Evolutionary conservation across 30 jellyfish, hydroid and myxozoan species (phyloP), one percentile per base, ranked within the genome.

Genomic region (Hydractinia symbiolongicarpus): DNA sequence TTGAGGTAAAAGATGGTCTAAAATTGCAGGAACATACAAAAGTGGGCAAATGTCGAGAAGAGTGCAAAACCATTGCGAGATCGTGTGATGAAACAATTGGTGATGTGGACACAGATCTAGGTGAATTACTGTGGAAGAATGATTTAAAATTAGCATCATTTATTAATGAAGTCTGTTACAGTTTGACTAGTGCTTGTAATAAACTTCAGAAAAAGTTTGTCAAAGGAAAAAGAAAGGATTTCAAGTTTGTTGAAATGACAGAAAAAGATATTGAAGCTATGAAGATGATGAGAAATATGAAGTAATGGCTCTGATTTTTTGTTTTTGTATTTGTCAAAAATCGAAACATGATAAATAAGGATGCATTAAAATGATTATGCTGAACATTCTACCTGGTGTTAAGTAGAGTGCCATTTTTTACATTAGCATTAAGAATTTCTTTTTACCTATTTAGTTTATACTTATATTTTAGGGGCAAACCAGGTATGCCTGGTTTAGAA

Each of bases 401-500:
- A 30, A 30, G 1, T 1, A 30, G 2, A 30, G 44, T 30, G 44
- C 44, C 44, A 30, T 30, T 30, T 30, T 30, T 30, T 30, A 30
- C 44, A 30, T 0, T 30, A 30, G 44, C 44, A 30, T 30, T 30
- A 30, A 30, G 2, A 30, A 30, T 30, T 30, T 30, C 44, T 30
- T 30, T 30, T 30, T 30, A 58, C 15, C 19, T 11, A 58, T 58
- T 58, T 58, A 0, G 69, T 30, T 30, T 30, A 30, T 30, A 30
- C 70, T 16, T 15, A 13, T 60, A 60, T 16, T 50, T 11, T 55
- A 85, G 95, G 78, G 91, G 93, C 15, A 78, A 69, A 54, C 96
- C 95, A 4, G 98, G 98, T 15, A 93, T 93, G 98, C 96, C 96
- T 55, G 98, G 98, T 4, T 77, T 91, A 96, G 96, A 88, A 13